Evolutionary conservation across 2,888 invertebrate species (phyloP).

Genomic region (Dynastes hyllus): DNA sequence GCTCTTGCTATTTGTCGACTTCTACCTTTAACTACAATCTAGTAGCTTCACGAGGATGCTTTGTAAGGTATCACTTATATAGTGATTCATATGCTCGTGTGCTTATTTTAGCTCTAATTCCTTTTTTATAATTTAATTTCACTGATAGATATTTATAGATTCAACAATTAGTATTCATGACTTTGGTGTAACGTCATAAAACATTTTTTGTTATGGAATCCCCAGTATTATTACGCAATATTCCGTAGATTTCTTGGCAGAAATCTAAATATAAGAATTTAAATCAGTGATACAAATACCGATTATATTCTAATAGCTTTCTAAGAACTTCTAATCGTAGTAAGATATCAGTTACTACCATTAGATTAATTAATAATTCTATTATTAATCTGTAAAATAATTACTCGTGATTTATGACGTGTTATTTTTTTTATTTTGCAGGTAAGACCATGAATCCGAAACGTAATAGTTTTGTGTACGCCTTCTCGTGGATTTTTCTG

Average conservation of each 20-base stretch:
- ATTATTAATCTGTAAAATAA: constrained; percentile 5
- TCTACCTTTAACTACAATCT: too few species aligned
- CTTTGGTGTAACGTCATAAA: not conserved
- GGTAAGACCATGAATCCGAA: constrained; percentile 45
- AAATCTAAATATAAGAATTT: constrained; percentile 32
- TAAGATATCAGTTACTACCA: constrained; percentile 13
- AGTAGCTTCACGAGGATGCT: too few species aligned
- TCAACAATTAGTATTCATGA: constrained; percentile 22
- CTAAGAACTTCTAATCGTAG: not conserved
- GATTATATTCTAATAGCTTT: constrained; percentile 24
- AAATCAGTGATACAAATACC: constrained; percentile 5
- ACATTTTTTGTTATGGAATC: constrained; percentile 32
- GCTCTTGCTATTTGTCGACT: too few species aligned
- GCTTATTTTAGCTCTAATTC: not conserved
- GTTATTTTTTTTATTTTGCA: constrained; percentile 43
- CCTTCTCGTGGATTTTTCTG: constrained; percentile 40
- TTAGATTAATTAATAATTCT: constrained; percentile 32
- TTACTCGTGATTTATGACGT: constrained; percentile 36
- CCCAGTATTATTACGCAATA: constrained; percentile 36
- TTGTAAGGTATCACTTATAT: too few species aligned
- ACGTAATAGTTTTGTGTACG: constrained; percentile 33
- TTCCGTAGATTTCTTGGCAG: constrained; percentile 29
- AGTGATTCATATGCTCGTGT: not conserved
- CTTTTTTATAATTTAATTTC: not conserved
- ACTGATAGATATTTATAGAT: not conserved